These are phyloP conservation scores for Lithophane semibrunnea DNA, from an alignment of 2,888 invertebrate species.

Conservation along the genomic window DNA sequence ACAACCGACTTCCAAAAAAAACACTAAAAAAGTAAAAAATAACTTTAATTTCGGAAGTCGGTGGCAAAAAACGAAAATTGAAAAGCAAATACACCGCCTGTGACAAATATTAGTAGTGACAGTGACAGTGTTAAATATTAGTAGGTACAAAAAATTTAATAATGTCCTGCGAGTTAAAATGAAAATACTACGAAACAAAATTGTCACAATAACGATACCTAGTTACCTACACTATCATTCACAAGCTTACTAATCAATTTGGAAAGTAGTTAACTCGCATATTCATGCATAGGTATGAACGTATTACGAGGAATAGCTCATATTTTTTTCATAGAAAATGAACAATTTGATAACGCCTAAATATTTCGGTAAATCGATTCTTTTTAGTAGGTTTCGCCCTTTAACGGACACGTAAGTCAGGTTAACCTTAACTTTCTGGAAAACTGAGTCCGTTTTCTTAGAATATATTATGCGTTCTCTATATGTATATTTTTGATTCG, in stretches of 20 bases:
- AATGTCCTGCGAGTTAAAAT: not conserved
- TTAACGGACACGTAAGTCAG: constrained; percentile 25
- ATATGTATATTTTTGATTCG: constrained; percentile 12
- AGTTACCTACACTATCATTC: not conserved
- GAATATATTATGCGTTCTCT: constrained; percentile 12
- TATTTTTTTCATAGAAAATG: constrained; percentile 35
- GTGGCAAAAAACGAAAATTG: too few relatives aligned
- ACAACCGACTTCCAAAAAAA: too few relatives aligned
- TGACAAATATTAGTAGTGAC: too few relatives aligned
- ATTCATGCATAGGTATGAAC: not conserved
- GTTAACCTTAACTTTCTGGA: constrained; percentile 4
- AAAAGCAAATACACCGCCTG: too few relatives aligned
- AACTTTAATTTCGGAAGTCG: too few relatives aligned
- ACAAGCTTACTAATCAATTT: constrained; percentile 29
- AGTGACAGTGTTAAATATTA: too few relatives aligned
- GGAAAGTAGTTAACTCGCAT: not conserved
- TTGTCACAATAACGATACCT: not conserved
- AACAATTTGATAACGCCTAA: constrained; percentile 13
- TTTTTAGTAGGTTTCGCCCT: not conserved
- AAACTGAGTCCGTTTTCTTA: constrained; percentile 25
- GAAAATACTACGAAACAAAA: not conserved
- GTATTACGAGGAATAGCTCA: constrained; percentile 11
- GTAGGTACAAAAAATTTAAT: not conserved
- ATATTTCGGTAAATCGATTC: constrained; percentile 29
- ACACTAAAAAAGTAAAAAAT: too few relatives aligned